Conservation (phyloP, 2,797 vertebrate genomes). For the Esox masquinongy region DNA sequence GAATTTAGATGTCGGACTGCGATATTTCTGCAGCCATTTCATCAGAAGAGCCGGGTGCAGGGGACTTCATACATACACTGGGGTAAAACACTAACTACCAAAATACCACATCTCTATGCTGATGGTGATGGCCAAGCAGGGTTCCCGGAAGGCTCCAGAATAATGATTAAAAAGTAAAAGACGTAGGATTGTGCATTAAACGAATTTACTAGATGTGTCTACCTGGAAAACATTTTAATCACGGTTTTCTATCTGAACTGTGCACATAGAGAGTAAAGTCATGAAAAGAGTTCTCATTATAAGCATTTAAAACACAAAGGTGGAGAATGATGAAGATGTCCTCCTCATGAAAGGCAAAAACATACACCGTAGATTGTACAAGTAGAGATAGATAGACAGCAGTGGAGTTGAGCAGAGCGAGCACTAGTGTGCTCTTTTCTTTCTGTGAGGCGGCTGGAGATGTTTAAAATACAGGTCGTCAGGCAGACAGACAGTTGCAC, state of each 20-base stretch:
- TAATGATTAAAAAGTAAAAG: neutral
- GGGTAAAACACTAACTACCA: neutral
- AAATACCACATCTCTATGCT: slow-evolving; percentile 3
- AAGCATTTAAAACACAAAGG: neutral
- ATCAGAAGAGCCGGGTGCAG: slow-evolving; percentile 15
- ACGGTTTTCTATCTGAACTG: neutral
- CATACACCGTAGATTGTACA: neutral
- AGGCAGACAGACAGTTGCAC: slow-evolving; percentile 50
- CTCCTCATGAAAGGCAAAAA: neutral
- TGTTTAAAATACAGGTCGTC: slow-evolving; percentile 46
- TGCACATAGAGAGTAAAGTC: neutral
- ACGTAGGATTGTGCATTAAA: neutral
- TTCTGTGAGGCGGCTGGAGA: slow-evolving; percentile 22
- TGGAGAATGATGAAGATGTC: neutral
- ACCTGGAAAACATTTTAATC: neutral
- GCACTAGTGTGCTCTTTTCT: slow-evolving; percentile 23
- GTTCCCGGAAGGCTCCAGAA: neutral
- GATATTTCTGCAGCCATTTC: slow-evolving; percentile 24
- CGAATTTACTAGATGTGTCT: neutral
- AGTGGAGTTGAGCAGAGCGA: neutral
- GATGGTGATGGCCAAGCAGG: neutral
- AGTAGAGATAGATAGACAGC: neutral
- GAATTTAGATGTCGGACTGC: neutral
- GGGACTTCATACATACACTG: slow-evolving; percentile 12
- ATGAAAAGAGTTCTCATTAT: neutral